Percentiles rank a stretch among this genome's conserved stretches.
These are phyloP conservation scores for Fistularia tabacaria DNA, from an alignment of 2,797 vertebrate species.

Conservation along the genomic window DNA sequence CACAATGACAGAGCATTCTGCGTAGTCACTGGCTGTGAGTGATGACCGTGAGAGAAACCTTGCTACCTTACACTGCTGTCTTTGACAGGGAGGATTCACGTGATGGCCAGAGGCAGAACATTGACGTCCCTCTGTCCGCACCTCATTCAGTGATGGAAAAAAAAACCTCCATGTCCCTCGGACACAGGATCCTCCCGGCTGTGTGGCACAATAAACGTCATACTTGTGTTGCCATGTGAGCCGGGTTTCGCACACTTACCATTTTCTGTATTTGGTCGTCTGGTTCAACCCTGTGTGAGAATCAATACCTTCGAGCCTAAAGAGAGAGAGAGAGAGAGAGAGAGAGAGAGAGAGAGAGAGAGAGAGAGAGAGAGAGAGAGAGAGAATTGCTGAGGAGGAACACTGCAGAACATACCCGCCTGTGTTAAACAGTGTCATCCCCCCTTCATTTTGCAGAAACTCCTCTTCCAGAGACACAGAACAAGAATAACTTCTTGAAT, in stretches of 20 bases:
- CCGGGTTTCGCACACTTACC: slow-evolving; percentile 49
- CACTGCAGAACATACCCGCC: slow-evolving; percentile 6
- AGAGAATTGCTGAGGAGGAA: slow-evolving; percentile 30
- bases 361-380: slow-evolving; percentile 9
- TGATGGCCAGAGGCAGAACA: slow-evolving; percentile 26
- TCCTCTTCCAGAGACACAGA: slow-evolving; percentile 1
- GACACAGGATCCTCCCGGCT: slow-evolving; percentile 17
- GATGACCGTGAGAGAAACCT: slow-evolving; percentile 7
- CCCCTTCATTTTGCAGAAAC: background rate
- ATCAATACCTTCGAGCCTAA: slow-evolving; percentile 46
- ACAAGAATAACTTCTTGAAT: slow-evolving; percentile 2
- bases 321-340: slow-evolving; percentile 20
- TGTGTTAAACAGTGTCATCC: slow-evolving; percentile 7
- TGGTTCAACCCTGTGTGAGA: slow-evolving; percentile 42
- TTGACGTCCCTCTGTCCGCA: slow-evolving; percentile 18
- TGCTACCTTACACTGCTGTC: slow-evolving; percentile 54
- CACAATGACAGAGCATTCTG: background rate
- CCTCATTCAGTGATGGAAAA: slow-evolving; percentile 33
- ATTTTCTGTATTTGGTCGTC: slow-evolving; percentile 54
- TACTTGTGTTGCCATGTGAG: slow-evolving; percentile 15
- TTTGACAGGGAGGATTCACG: slow-evolving; percentile 31
- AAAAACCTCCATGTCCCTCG: slow-evolving; percentile 4
- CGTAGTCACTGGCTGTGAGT: slow-evolving; percentile 10
- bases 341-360: no score
- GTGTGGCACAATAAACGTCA: slow-evolving; percentile 2